A percentile compares a stretch with the other conserved stretches of the same genome.
Conservation (phyloP, 2,888 invertebrate genomes). For the Eretmocerus hayati region DNA sequence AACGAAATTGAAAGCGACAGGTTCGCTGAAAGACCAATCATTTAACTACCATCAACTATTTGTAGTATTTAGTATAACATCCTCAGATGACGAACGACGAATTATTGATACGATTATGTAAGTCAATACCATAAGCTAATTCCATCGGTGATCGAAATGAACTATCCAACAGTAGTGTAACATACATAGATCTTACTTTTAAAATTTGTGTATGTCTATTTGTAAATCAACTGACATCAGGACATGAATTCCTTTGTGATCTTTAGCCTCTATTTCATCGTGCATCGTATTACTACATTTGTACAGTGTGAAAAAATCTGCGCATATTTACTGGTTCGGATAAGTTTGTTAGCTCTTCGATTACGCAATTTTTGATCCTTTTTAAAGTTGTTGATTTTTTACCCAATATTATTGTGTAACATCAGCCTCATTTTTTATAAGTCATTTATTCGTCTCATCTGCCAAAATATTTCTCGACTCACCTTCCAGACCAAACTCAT, state of each 20-base stretch:
- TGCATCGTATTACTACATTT: conserved; percentile 23
- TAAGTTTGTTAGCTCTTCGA: neutral
- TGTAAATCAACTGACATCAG: conserved; percentile 29
- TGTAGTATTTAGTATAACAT: conserved; percentile 22
- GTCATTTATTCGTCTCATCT: too few relatives aligned
- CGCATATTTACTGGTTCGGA: conserved; percentile 9
- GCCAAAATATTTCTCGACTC: too few relatives aligned
- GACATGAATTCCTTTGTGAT: conserved; percentile 30
- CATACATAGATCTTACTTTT: conserved; percentile 21
- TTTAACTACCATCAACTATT: conserved; percentile 22
- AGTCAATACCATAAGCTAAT: conserved; percentile 23
- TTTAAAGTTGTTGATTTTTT: too few relatives aligned
- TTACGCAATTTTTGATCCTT: too few relatives aligned
- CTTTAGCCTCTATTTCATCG: conserved; percentile 28
- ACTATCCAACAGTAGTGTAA: conserved; percentile 22
- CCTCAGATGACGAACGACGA: conserved; percentile 15
- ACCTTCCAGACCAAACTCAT: too few relatives aligned
- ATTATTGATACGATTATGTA: conserved; percentile 21
- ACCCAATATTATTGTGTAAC: too few relatives aligned
- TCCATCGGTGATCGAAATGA: conserved; percentile 21
- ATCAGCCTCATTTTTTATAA: too few relatives aligned
- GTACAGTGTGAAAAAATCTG: conserved; percentile 12
- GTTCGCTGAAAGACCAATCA: conserved; percentile 23
- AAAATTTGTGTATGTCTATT: conserved; percentile 31
- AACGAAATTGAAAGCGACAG: conserved; percentile 23